Base-by-base conservation (phyloP, 2,113 vertebrate species). In the Xenopus laevis region DNA sequence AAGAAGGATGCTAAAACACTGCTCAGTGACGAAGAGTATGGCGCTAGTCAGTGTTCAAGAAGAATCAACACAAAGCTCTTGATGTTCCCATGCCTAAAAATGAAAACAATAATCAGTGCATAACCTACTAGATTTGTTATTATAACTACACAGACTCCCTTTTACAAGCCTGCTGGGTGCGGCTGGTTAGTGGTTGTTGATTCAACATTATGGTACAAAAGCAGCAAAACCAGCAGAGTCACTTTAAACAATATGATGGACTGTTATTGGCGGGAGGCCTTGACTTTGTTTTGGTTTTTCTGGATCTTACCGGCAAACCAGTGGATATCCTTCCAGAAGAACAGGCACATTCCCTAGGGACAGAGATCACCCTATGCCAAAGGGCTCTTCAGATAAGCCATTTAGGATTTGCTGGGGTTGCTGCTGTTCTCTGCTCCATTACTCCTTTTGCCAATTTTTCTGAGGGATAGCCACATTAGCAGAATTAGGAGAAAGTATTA, bases 171-270 rank as follows among this genome's bases (percentile, higher is more conserved):
- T 16, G 58, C 46, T 47, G 55, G 63, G 72, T 59, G 72, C 13
- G 40, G 72, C 45, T 59, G 23, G 4, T 17, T 27, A 11, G 33
- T 72, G 46, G 18, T 60, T 74, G 23, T 66, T 74, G 20, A 50
- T 45, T 66, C 53, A 74, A 74, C 63, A 74, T 45, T 65, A 58
- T 12, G 60, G 2, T 7, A 63, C 15, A 72, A 55, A n/a, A 72
- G 52, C 16, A 57, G 44, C 20, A 18, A 30, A 59, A 67, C 72
- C 63, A 55, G 71, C 62, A n/a, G 0, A 47, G 40, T 46, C 53
- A 66, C 63, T 67, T 67, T 9, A 10, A 60, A 59, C 60, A 74
- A 66, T 66, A 53, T 50, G 12, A 27, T 27, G 40, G 40, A n/a
- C 30, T 40, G 40, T 44, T 65, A 45, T 44, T 16, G 10, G 40